phyloP scores from a whole-genome alignment of 2,113 vertebrate species.

The Dunckerocampus dactyliophorus region DNA sequence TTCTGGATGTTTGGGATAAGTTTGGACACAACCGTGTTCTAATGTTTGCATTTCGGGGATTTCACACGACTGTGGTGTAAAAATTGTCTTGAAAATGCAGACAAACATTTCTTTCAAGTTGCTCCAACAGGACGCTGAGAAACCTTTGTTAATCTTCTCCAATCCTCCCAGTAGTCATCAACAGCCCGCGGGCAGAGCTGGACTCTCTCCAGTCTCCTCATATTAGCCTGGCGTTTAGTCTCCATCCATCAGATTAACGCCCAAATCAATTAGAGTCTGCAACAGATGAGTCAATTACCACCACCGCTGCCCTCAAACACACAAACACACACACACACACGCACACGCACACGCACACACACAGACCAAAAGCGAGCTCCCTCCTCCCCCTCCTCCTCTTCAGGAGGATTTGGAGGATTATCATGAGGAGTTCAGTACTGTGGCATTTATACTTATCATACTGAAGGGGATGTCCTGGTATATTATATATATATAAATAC shows the following conservation, averaged over 20 bases:
- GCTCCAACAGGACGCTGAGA: slow-evolving; percentile 31
- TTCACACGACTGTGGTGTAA: no score
- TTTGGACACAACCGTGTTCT: no score
- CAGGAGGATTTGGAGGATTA: slow-evolving; percentile 9
- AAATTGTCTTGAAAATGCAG: not conserved
- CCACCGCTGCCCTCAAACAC: slow-evolving; percentile 11
- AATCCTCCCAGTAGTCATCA: slow-evolving; percentile 34
- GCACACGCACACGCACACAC: no score
- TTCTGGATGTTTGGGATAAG: no score
- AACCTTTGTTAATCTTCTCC: slow-evolving; percentile 54
- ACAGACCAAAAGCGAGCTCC: no score
- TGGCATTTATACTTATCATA: slow-evolving; percentile 9
- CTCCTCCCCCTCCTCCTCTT: not conserved
- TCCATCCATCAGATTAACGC: slow-evolving; percentile 58
- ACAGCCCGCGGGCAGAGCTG: slow-evolving; percentile 47
- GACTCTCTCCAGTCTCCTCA: slow-evolving; percentile 38
- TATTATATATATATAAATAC: no score
- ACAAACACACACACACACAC: not conserved
- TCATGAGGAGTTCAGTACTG: not conserved
- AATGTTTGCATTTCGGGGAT: no score
- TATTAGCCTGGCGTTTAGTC: slow-evolving; percentile 40
- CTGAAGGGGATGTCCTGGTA: not conserved
- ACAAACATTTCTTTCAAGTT: slow-evolving; percentile 4
- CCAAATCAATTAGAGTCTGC: slow-evolving; percentile 64
- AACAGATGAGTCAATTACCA: slow-evolving; percentile 54